These are phyloP conservation scores for Thermophis baileyi DNA, from an alignment of 2,113 vertebrate genomes.

Conservation along the genomic window DNA sequence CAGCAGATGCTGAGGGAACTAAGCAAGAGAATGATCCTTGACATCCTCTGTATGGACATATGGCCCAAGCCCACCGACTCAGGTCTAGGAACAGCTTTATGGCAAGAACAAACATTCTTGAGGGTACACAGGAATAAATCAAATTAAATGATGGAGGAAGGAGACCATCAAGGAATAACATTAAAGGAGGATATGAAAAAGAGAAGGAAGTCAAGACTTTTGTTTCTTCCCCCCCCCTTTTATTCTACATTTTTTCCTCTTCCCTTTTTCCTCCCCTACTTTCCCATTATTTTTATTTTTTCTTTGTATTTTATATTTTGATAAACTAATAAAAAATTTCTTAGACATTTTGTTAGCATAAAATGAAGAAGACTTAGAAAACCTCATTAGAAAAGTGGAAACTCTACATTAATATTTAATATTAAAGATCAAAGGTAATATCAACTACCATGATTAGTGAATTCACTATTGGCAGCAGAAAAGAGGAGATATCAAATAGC, in stretches of 20 bases:
- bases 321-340: background rate
- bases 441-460: background rate
- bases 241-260: background rate
- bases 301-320: background rate
- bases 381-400: background rate
- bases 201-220: background rate
- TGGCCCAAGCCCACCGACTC: background rate
- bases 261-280: background rate
- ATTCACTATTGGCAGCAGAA: background rate
- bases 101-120: background rate
- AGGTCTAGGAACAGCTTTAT: background rate
- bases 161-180: background rate
- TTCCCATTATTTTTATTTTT: background rate
- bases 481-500: background rate
- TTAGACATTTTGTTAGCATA: background rate
- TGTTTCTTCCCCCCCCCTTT: fast-evolving
- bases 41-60: background rate
- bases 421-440: background rate
- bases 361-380: background rate
- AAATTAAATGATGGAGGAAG: no score
- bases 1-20: background rate
- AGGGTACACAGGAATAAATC: no score
- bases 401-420: background rate
- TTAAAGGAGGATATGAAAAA: background rate
- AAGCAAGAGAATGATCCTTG: background rate